These are phyloP conservation scores for Cephus runcator DNA, from an alignment of 2,888 invertebrate genomes.

Conservation along the genomic window DNA sequence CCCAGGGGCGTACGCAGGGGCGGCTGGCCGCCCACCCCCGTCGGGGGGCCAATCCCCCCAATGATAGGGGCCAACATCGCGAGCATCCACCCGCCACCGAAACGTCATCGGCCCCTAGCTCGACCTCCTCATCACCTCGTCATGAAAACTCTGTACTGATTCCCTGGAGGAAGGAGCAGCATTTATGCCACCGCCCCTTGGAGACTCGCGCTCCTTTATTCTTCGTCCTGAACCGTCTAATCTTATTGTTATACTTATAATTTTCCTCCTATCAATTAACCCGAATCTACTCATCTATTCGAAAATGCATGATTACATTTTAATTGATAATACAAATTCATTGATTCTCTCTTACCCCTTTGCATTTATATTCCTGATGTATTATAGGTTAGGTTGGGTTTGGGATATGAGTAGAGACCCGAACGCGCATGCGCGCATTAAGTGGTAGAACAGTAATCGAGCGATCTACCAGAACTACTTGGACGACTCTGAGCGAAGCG, in stretches of 20 bases:
- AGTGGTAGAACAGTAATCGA: background rate
- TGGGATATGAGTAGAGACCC: background rate
- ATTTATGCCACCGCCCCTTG: background rate
- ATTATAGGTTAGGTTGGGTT: background rate
- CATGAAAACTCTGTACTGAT: background rate
- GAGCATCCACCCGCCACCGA: background rate
- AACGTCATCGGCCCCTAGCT: background rate
- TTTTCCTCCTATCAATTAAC: background rate
- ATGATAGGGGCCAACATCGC: background rate
- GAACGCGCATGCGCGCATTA: background rate
- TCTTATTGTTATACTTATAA: background rate
- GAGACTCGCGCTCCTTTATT: background rate
- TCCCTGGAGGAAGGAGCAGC: background rate
- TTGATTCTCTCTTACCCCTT: background rate
- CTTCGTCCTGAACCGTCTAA: background rate
- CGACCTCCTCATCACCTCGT: background rate
- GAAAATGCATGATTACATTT: background rate
- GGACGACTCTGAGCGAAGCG: background rate
- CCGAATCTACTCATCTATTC: background rate
- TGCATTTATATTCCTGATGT: background rate
- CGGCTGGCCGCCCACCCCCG: conserved; percentile 55
- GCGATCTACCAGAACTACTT: background rate
- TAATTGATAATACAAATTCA: background rate
- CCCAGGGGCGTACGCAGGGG: conserved; percentile 38
- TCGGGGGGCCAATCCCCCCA: conserved; percentile 10